Base-by-base conservation (phyloP, 2,888 invertebrate species). In the Rhagium mordax region DNA sequence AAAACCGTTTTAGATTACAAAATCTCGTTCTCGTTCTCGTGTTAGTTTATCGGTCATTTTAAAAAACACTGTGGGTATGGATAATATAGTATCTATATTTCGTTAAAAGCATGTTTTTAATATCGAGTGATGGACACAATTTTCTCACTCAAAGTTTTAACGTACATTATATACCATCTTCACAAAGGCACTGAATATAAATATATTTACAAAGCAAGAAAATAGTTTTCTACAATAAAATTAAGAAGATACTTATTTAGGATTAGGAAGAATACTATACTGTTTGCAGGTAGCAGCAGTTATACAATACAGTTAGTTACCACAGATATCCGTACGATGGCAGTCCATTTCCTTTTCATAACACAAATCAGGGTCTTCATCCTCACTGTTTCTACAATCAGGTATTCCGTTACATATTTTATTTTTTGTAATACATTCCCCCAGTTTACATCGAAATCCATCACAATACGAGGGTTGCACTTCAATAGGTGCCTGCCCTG, bases 361-460 rank as follows among this genome's bases (percentile, higher is more conserved):
- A 81, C 93, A 93, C 0, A 89, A 84, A 16, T 82, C 81, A 16
- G 84, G 81, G 2, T 88, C 84, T 85, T 96, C 96, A 81, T 96
- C 96, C 48, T 88, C 89, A 10, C 90, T 92, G 82, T 93, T 92
- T 69, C 91, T 90, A 80, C 96, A 96, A 81, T 95, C 90, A 0
- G 86, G 87, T 51, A 92, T 88, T 0, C 93, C 93, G 84, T 96
- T 90, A 84, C 95, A 95, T 13, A 94, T 86, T 72, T 90, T 88
- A 6, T 87, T 83, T 71, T 89, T 84, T 0, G 89, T 82, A 48
- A 95, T 83, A 84, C 96, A 96, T 41, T 90, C 86, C 0, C 96
- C 96, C 65, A 94, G 87, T 16, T 90, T 88, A 85, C 96, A 96
- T 67, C 94, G 90, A 64, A 90, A 85, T 47, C 93, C 91, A 64